Base-by-base conservation (phyloP, 2,113 vertebrate genomes). In the Salvelinus fontinalis region DNA sequence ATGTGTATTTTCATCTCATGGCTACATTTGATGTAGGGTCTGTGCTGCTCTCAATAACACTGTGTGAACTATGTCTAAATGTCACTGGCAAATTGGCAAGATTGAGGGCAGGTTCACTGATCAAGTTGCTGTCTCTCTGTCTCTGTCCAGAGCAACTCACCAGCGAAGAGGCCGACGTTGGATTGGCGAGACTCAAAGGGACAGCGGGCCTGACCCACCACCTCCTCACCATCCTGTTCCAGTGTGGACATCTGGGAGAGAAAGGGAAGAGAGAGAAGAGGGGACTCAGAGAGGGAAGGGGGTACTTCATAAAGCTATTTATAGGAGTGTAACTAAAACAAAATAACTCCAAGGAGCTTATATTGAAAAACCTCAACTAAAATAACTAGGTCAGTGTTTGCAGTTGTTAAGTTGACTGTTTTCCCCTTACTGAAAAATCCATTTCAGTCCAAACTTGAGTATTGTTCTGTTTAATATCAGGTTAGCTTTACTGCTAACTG, bases 101-200 rank as follows among this genome's bases (percentile, higher is more conserved):
- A 81, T 54, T 74, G 73, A 89, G 76, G 34, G 60, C 68, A 80
- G 76, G 65, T 79, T 73, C 67, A 73, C 72, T 74, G 64, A 82
- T 84, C 18, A 49, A 71, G 70, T 82, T 80, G 70, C 74, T 48
- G 48, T 54, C 22, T 16, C 22, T 54, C 67, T n/a, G 44, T 26
- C 22, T 54, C 67, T 27, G 44, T 59, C 22, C 14, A 27, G 8
- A 9, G 29, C 20, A 1, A 83, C 91, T 89, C 85, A 97, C 97
- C 96, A 73, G 96, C 95, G n/a, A 97, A 97, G 39, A 97, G 84
- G 44, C 96, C 97, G 0, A 97, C 95, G 4, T 95, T 95, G 89
- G 95, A 95, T 84, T 98, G 97, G 74, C 94, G 94, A 1, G 96
- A 94, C 54, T 98, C 97, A 1, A 97, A 98, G 67, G 97, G 97